phyloP scores from a whole-genome alignment of 1,140 invertebrate genomes.

The Eumaeus atala region DNA sequence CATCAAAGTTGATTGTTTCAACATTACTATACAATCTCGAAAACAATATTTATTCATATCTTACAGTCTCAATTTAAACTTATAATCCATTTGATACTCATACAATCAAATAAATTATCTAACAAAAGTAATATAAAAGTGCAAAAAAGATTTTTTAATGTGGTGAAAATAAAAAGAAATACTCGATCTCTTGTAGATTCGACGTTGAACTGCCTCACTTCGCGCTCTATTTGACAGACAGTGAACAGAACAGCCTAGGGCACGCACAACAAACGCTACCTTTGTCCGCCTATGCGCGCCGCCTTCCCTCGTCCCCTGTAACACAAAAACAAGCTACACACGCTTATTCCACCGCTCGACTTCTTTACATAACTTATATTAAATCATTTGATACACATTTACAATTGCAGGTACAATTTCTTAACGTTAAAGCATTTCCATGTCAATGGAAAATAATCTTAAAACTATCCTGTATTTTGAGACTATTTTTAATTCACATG shows the following conservation, averaged over 20 bases:
- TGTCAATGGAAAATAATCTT: too few species aligned
- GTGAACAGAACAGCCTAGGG: conserved; percentile 72
- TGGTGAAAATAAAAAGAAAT: conserved; percentile 27
- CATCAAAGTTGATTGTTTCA: conserved; percentile 19
- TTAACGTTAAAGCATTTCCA: too few species aligned
- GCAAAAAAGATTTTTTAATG: not conserved
- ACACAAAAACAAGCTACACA: conserved; percentile 73
- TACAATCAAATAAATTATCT: too few species aligned
- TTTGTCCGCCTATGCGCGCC: conserved; percentile 64
- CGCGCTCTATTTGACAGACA: conserved; percentile 66
- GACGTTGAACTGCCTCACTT: conserved; percentile 57
- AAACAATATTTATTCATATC: too few species aligned
- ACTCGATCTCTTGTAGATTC: conserved; percentile 49
- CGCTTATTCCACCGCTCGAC: conserved; percentile 50
- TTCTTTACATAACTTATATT: conserved; percentile 20
- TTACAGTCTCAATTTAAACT: too few species aligned
- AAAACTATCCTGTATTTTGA: too few species aligned
- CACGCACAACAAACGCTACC: conserved; percentile 74
- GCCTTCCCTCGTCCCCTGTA: conserved; percentile 65
- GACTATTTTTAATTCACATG: too few species aligned
- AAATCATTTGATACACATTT: too few species aligned
- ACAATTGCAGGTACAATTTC: too few species aligned
- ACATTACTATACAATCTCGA: too few species aligned
- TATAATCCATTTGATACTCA: too few species aligned
- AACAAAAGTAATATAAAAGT: too few species aligned